Evolutionary conservation across 2,888 invertebrate genomes (phyloP).

Genomic region (Linnaemya vulpina): DNA sequence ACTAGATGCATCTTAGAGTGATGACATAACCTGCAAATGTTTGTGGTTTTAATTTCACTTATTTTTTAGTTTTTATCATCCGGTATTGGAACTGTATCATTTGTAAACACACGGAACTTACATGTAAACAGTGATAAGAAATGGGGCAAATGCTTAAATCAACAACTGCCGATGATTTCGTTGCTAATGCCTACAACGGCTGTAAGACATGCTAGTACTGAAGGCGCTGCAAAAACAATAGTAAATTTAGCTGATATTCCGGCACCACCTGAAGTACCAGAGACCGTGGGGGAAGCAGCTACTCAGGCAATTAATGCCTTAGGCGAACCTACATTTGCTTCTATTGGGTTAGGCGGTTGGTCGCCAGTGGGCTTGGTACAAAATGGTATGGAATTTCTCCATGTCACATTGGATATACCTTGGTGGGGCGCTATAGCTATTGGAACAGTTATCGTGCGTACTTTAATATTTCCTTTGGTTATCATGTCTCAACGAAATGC

Average conservation of each 20-base stretch:
- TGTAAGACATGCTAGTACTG: constrained; percentile 77
- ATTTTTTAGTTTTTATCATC: constrained; percentile 66
- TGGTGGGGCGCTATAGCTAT: constrained; percentile 96
- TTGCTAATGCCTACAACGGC: constrained; percentile 59
- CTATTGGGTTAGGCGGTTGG: constrained; percentile 93
- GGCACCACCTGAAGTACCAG: constrained; percentile 77
- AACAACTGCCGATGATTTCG: constrained; percentile 49
- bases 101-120: constrained; percentile 73
- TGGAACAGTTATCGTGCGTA: constrained; percentile 90
- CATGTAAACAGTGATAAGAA: constrained; percentile 71
- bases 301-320: constrained; percentile 73
- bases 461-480: constrained; percentile 92
- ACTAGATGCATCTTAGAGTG: constrained; percentile 13
- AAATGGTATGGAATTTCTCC: constrained; percentile 91
- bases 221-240: constrained; percentile 71
- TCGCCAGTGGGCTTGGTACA: constrained; percentile 93
- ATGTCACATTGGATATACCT: constrained; percentile 91
- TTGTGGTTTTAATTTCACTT: constrained; percentile 49
- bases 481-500: constrained; percentile 91
- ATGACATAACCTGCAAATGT: constrained; percentile 80
- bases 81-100: constrained; percentile 21
- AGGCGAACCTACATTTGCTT: constrained; percentile 91
- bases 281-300: constrained; percentile 60
- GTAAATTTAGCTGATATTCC: constrained; percentile 78
- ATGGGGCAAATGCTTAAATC: constrained; percentile 19